Percentiles rank a stretch among this genome's conserved stretches.
Evolutionary conservation across 2,797 vertebrate species (phyloP).

Genomic region (Lophotriccus pileatus): DNA sequence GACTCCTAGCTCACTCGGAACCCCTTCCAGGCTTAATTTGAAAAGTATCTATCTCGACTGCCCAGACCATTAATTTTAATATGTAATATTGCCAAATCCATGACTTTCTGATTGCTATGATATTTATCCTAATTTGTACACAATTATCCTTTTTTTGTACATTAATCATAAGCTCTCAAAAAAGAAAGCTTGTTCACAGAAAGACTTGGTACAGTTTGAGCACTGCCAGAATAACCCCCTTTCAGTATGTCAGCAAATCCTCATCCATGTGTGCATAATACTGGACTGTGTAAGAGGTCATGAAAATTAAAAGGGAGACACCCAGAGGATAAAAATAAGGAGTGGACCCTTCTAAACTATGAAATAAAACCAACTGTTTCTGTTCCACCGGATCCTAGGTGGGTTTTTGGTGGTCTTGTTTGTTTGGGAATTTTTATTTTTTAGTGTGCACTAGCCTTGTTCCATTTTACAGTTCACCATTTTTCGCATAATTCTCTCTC

Average conservation of each 20-base stretch:
- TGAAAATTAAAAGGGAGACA: not conserved
- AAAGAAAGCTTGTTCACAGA: not conserved
- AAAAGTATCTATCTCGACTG: not conserved
- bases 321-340: not conserved
- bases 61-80: not conserved
- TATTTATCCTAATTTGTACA: not conserved
- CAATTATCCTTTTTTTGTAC: not conserved
- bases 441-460: not conserved
- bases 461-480: not conserved
- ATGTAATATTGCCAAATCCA: not conserved
- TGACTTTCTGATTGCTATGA: not conserved
- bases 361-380: not conserved
- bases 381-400: not conserved
- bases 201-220: not conserved
- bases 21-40: not conserved
- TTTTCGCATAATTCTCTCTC: not conserved
- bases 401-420: not conserved
- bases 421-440: not conserved
- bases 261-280: not conserved
- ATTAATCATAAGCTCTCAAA: not conserved
- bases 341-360: not conserved
- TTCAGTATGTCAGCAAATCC: not conserved
- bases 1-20: not conserved
- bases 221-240: not conserved
- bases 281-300: not conserved